Conservation (phyloP, 2,888 invertebrate genomes). For the Zootermopsis nevadensis region DNA sequence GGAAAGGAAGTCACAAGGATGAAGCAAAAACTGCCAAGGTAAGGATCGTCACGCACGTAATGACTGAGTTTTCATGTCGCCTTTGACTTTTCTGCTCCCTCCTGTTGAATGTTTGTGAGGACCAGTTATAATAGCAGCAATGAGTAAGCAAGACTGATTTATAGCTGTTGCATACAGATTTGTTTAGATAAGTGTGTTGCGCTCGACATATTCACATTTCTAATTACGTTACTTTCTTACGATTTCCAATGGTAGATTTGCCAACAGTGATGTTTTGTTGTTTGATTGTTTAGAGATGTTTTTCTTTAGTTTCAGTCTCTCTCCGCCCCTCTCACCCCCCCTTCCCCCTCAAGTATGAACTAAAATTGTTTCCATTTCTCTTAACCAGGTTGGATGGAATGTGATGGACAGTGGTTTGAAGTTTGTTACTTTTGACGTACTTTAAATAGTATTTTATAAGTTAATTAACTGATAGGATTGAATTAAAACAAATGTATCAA, state of each 20-base stretch:
- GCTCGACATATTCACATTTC: too few relatives aligned
- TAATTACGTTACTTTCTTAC: neutral
- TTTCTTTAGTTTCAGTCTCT: neutral
- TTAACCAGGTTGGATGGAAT: neutral
- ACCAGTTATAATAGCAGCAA: too few relatives aligned
- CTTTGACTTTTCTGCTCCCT: neutral
- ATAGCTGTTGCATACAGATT: too few relatives aligned
- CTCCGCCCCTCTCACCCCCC: too few relatives aligned
- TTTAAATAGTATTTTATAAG: neutral
- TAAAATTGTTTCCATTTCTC: neutral
- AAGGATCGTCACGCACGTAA: neutral
- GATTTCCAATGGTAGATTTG: neutral
- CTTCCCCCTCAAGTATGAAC: too few relatives aligned
- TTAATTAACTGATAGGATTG: neutral
- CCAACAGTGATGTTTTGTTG: neutral
- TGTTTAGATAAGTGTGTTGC: too few relatives aligned
- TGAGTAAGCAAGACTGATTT: too few relatives aligned
- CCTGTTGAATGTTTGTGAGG: too few relatives aligned
- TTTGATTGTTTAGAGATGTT: neutral
- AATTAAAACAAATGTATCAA: neutral
- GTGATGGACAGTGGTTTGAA: neutral
- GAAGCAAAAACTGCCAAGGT: slow-evolving; percentile 49
- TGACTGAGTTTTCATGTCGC: too few relatives aligned
- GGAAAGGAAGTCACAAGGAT: slow-evolving; percentile 55
- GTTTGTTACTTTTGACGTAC: neutral